Evolutionary conservation across 2,888 invertebrate genomes (phyloP).

Genomic region (Ophraella communa): DNA sequence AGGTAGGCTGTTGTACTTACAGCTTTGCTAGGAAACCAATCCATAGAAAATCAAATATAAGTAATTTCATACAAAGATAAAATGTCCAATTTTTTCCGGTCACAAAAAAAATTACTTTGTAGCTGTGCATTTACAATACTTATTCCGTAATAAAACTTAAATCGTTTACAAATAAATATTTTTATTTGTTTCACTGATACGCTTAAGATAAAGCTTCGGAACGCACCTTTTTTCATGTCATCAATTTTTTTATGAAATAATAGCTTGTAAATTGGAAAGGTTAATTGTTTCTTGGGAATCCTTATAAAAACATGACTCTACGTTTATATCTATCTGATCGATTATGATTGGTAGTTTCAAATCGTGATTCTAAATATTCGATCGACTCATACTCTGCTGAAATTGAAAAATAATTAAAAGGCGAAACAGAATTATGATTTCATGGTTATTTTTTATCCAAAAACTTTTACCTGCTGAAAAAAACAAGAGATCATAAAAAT

Average conservation of each 20-base stretch:
- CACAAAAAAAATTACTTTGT: too few species aligned
- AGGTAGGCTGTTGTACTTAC: too few species aligned
- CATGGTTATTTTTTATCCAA: not conserved
- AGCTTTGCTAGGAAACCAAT: too few species aligned
- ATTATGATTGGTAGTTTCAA: not conserved
- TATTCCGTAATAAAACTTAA: too few species aligned
- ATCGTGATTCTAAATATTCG: not conserved
- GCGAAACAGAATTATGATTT: not conserved
- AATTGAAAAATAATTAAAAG: not conserved
- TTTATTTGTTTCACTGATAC: not conserved
- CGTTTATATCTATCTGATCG: not conserved
- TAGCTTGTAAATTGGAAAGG: not conserved
- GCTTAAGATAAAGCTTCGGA: not conserved
- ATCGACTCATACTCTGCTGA: not conserved
- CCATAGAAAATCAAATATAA: too few species aligned
- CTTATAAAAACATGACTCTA: not conserved
- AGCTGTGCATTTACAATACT: too few species aligned
- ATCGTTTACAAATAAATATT: not conserved
- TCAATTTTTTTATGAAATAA: not conserved
- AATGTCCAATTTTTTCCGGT: too few species aligned
- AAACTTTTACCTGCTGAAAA: too few species aligned
- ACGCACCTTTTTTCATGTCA: not conserved
- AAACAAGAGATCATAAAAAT: too few species aligned
- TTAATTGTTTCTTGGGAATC: not conserved
- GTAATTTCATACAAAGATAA: too few species aligned